Evolutionary conservation across 2,113 vertebrate species (phyloP).

Genomic region (Alethe diademata): DNA sequence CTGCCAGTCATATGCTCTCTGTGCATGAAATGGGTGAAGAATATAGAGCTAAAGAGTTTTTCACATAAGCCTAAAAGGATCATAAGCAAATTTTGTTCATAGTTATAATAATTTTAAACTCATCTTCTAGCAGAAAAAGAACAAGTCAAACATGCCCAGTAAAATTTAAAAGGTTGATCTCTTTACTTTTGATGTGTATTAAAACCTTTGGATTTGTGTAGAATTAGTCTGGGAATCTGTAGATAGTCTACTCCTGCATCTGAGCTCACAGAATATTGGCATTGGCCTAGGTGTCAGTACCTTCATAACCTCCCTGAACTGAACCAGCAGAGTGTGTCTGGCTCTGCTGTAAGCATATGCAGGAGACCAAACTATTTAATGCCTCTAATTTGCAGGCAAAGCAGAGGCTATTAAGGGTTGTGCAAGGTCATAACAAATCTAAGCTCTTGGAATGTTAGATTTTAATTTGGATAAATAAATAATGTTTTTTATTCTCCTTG

Average conservation of each 20-base stretch:
- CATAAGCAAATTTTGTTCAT: background rate
- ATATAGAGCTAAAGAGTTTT: background rate
- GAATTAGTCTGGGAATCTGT: background rate
- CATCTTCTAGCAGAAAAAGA: background rate
- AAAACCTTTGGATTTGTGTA: background rate
- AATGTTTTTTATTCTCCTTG: background rate
- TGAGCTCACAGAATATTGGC: background rate
- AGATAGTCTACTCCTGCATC: background rate
- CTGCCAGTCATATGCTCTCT: background rate
- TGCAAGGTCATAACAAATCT: background rate
- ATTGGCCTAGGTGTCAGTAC: background rate
- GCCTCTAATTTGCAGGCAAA: background rate
- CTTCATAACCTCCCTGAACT: background rate
- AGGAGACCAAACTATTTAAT: background rate
- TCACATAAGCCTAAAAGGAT: background rate
- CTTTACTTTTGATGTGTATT: background rate
- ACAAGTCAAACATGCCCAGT: background rate
- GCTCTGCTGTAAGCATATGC: background rate
- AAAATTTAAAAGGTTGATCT: background rate
- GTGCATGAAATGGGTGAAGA: background rate
- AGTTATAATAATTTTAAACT: background rate
- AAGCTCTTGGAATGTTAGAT: background rate
- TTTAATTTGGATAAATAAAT: constrained; percentile 1
- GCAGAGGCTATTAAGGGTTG: background rate
- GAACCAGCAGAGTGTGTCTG: background rate